These are phyloP conservation scores for Momotus momota DNA, from an alignment of 2,797 vertebrate species.

Conservation along the genomic window DNA sequence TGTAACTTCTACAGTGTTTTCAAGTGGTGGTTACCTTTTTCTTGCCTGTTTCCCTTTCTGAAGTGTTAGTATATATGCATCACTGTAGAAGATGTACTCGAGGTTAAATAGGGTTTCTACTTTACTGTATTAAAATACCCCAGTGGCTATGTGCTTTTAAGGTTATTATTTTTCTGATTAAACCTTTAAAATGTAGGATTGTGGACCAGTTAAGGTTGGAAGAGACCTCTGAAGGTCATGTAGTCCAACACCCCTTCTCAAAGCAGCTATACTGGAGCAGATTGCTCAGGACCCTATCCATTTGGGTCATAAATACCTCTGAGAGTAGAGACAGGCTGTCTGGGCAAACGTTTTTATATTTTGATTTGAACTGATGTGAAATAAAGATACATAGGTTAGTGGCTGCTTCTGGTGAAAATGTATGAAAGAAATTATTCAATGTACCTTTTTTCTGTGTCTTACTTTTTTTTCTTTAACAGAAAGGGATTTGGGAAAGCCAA, in stretches of 20 bases:
- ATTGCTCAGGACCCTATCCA: not conserved
- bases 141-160: not conserved
- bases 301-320: not conserved
- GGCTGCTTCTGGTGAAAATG: not conserved
- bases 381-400: not conserved
- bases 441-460: not conserved
- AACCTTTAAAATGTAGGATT: not conserved
- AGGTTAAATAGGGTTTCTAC: not conserved
- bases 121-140: not conserved
- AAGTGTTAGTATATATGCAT: not conserved
- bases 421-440: not conserved
- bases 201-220: not conserved
- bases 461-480: slow-evolving; percentile 79
- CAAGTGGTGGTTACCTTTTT: not conserved
- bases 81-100: not conserved
- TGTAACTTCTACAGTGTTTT: not conserved
- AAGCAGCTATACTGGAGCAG: not conserved
- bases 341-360: not conserved
- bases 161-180: not conserved
- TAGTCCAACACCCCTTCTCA: not conserved
- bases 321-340: not conserved
- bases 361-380: not conserved
- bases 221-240: not conserved
- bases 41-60: not conserved
- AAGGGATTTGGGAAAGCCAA: slow-evolving; percentile 90